phyloP scores from a whole-genome alignment of 2,113 vertebrate genomes.

The Zapornia atra region DNA sequence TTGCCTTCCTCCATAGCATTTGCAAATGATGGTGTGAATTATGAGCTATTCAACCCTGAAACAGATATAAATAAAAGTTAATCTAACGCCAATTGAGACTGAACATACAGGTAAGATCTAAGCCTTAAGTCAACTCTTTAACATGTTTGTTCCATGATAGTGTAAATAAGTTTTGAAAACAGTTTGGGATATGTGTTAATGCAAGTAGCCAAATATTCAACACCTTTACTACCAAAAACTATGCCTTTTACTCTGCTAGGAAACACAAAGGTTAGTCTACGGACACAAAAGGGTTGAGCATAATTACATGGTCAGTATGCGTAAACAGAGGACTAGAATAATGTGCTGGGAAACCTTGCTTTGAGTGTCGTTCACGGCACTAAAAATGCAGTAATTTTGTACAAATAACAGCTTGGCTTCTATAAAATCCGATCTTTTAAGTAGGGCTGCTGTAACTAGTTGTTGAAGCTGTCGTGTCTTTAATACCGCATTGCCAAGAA shows the following conservation, averaged over 20 bases:
- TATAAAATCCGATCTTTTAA: background rate
- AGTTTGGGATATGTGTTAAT: background rate
- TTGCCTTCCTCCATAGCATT: constrained; percentile 51
- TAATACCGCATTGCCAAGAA: background rate
- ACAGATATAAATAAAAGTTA: background rate
- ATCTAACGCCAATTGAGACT: background rate
- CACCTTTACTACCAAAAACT: background rate
- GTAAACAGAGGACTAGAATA: background rate
- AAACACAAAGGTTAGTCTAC: background rate
- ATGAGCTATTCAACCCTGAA: background rate
- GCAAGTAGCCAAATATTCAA: background rate
- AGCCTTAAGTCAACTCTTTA: background rate
- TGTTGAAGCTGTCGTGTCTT: background rate
- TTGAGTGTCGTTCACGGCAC: background rate
- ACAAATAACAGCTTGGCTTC: background rate
- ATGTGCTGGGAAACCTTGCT: background rate
- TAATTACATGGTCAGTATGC: fast-evolving
- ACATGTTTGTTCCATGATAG: fast-evolving
- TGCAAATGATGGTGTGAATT: background rate
- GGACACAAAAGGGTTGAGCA: background rate
- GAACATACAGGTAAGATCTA: background rate
- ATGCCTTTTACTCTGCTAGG: background rate
- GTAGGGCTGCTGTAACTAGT: background rate
- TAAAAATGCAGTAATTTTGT: background rate
- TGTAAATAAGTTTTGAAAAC: background rate